phyloP scores from a whole-genome alignment of 2,113 vertebrate species.

The Caretta caretta region DNA sequence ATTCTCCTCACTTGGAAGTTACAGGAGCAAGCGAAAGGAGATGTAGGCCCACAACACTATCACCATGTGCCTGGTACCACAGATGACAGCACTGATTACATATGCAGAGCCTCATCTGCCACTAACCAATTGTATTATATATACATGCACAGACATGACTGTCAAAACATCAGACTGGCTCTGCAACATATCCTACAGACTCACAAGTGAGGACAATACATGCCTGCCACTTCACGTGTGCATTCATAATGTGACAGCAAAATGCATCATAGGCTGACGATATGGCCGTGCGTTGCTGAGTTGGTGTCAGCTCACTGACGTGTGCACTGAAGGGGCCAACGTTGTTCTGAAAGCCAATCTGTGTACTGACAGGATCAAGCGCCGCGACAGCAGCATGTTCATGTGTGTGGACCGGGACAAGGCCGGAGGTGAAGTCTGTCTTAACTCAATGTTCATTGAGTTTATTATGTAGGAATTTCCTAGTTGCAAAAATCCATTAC shows the following conservation, averaged over 20 bases:
- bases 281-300: rapidly evolving
- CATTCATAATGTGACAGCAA: neutral
- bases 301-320: neutral
- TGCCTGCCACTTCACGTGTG: neutral
- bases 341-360: neutral
- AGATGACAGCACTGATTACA: neutral
- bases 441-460: rapidly evolving
- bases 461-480: neutral
- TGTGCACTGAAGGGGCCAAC: neutral
- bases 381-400: too few relatives aligned
- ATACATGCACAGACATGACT: neutral
- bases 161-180: neutral
- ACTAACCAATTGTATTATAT: neutral
- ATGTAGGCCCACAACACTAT: neutral
- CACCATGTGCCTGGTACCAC: neutral
- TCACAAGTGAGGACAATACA: neutral
- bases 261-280: rapidly evolving
- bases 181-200: neutral
- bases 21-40: neutral
- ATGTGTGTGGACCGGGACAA: too few relatives aligned
- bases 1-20: neutral
- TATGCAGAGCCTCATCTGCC: neutral
- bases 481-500: neutral
- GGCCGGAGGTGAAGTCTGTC: too few relatives aligned
- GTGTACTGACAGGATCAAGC: too few relatives aligned